These are phyloP conservation scores for Tortricodes alternella DNA, from an alignment of 2,888 invertebrate species.

Conservation along the genomic window DNA sequence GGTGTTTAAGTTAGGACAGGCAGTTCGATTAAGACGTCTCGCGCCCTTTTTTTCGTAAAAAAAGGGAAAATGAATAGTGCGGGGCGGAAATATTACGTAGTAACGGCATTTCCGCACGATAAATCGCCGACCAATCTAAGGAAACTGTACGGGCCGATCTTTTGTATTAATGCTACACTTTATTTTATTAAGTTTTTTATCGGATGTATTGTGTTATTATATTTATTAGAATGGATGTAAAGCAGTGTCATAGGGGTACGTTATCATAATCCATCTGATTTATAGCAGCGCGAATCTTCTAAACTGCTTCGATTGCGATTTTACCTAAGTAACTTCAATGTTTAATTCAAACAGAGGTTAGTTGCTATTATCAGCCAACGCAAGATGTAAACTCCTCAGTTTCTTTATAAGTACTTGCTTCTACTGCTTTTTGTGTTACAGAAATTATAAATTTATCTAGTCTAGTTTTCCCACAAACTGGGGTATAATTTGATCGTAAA, in stretches of 20 bases:
- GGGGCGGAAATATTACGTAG: slow-evolving; percentile 81
- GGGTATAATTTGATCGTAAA: slow-evolving; percentile 15
- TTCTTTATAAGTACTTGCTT: no score
- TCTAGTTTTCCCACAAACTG: background rate
- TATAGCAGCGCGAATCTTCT: no score
- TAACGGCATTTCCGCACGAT: slow-evolving; percentile 83
- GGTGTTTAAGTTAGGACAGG: slow-evolving; percentile 41
- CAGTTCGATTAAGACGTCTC: slow-evolving; percentile 77
- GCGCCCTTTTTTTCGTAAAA: slow-evolving; percentile 80
- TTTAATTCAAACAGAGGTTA: no score
- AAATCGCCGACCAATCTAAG: slow-evolving; percentile 82
- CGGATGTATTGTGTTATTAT: slow-evolving; percentile 68
- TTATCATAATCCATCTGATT: no score
- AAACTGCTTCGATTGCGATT: no score
- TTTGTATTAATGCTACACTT: slow-evolving; percentile 80
- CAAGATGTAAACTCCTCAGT: no score
- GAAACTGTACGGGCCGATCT: slow-evolving; percentile 68
- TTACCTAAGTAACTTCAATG: no score
- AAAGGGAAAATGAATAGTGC: slow-evolving; percentile 80
- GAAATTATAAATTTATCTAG: no score
- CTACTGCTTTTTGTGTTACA: no score
- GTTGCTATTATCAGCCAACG: no score
- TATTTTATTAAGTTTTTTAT: slow-evolving; percentile 80
- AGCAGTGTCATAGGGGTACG: slow-evolving; percentile 2
- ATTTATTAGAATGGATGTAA: slow-evolving; percentile 59